Conservation (phyloP, 53 echinoderm and acorn worm genomes). For the Glandiceps talaboti region DNA sequence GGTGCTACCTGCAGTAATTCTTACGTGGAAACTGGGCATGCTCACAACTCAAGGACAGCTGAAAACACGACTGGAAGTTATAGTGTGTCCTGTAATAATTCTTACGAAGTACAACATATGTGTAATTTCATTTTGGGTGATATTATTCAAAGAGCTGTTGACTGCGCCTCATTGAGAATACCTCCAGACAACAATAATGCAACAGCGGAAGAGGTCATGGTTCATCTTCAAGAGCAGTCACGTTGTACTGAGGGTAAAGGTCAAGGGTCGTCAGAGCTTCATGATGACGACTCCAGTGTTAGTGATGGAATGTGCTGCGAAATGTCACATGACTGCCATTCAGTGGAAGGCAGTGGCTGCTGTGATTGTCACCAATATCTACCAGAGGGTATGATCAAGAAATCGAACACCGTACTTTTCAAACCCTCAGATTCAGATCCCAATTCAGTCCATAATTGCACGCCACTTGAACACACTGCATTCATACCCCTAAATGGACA, state of each 20-base stretch:
- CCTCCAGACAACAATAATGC: not conserved
- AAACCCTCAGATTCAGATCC: not conserved
- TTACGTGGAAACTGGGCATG: no score
- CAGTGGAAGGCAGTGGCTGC: not conserved
- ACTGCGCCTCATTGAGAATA: not conserved
- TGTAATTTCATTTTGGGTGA: slow-evolving; percentile 8
- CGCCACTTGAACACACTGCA: not conserved
- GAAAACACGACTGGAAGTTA: not conserved
- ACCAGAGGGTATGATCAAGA: not conserved
- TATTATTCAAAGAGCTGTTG: slow-evolving; percentile 3
- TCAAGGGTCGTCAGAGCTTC: no score
- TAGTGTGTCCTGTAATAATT: not conserved
- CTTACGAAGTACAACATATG: not conserved
- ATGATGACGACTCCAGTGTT: no score
- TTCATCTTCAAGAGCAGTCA: no score
- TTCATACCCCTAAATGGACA: not conserved
- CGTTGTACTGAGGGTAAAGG: no score
- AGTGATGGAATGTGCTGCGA: no score
- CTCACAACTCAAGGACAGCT: no score
- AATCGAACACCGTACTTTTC: not conserved
- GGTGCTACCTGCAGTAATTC: no score
- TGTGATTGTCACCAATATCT: not conserved
- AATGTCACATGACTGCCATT: no score
- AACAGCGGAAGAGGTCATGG: no score
- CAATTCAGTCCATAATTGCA: not conserved